Evolutionary conservation across 2,797 vertebrate genomes (phyloP), one percentile per base, ranked within the genome.

Genomic region (Catharus ustulatus): DNA sequence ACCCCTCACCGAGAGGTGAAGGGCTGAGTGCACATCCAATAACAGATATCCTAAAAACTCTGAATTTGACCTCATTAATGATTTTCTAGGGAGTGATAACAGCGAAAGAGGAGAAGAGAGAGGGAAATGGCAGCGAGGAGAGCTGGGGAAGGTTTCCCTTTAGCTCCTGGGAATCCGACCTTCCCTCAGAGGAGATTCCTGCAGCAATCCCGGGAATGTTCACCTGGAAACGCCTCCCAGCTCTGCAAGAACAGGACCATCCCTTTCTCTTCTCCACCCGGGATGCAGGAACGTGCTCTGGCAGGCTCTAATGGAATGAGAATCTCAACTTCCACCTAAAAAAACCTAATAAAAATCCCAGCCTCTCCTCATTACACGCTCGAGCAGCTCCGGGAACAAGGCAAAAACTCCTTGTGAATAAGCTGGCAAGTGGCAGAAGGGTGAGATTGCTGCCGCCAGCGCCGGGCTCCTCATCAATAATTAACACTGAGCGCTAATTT

Each of bases 401-500:
- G 69, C 59, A 58, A 88, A 90, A 87, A 36, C 58, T 72, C 45
- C 21, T 23, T 45, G 71, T 86, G 86, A 93, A 92, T 90, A 86
- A 83, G 84, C 89, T 71, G 80, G 84, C 36, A 63, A 87, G 52
- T 30, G 68, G 40, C 73, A 85, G 86, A 92, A 88, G 83, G 58
- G 42, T 13, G 82, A 90, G 84, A 84, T 26, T 81, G 83, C 89
- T 83, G 40, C 22, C 11, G 29, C 49, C 49, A 19, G 51, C 11
- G 61, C 64, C 69, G 49, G 57, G 36, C 84, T 80, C 92, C 84
- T 88, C 69, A 16, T 84, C 69, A 67, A 0, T 88, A 88, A 92
- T 95, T 93, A 93, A 95, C 69, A 24, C 48, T 72, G 82, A 57
- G 66, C 36, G 16, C 72, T 66, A 91, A 90, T 30, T 66, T 34